Evolutionary conservation across 2,888 invertebrate genomes (phyloP), one percentile per base, ranked within the genome.

Genomic region (Acheta domesticus): DNA sequence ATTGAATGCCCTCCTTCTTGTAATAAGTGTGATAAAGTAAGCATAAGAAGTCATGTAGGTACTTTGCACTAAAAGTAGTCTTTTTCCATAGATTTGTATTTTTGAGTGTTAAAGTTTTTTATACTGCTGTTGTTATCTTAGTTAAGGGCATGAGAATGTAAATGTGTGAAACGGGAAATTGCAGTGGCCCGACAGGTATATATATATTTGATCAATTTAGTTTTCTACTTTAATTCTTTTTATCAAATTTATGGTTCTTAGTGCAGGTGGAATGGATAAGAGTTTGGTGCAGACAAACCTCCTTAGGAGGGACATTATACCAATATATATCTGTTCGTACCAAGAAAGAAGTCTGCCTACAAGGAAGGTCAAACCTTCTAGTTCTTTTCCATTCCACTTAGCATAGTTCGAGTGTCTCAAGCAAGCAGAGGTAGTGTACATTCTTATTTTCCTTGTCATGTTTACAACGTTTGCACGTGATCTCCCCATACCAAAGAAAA

Each of bases 401-500:
- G 79, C 74, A 77, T 77, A 73, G 79, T 23, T 79, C 20, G 76
- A 76, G 48, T 48, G 76, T 48, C 48, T 76, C n/a, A 76, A 76
- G 76, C 75, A 76, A 76, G 48, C 76, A 76, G 49, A 49, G 23
- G 75, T 75, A 76, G 21, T 62, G 75, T 79, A 77, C 74, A 77
- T 76, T 80, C 80, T 79, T 76, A 77, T 79, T 81, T 80, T 81
- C 81, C 80, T 82, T 78, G 79, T 82, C 81, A 81, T 80, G 82
- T 82, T 80, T 79, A 81, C 78, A 80, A 82, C 81, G 79, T 81
- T 82, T 81, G 83, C 83, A 82, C 82, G 82, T 83, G 83, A 83
- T 83, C 83, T 83, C 83, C 83, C 82, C 81, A 83, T 82, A 83
- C 83, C 83, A 83, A 83, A 83, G 83, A 83, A 82, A 79, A 81